Percentiles rank a stretch among this genome's conserved stretches.
These are phyloP conservation scores for Todiramphus chloris DNA, from an alignment of 2,113 vertebrate genomes.

Conservation along the genomic window DNA sequence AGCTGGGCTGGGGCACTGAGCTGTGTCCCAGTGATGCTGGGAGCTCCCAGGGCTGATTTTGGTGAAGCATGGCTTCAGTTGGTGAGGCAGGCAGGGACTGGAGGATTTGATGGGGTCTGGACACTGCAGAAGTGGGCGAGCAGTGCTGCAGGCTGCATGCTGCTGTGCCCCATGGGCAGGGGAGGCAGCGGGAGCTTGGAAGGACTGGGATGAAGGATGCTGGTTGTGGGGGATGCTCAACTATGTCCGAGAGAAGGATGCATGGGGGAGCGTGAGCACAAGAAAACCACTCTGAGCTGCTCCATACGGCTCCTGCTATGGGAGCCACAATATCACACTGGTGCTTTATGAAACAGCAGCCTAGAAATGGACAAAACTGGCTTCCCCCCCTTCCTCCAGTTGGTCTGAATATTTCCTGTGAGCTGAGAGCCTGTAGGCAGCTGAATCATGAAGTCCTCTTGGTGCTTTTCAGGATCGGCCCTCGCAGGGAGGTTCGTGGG, in stretches of 20 bases:
- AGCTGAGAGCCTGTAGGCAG: neutral
- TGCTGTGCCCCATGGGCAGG: neutral
- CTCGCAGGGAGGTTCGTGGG: fast-evolving
- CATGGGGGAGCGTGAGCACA: neutral
- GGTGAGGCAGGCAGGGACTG: neutral
- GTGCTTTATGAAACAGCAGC: neutral
- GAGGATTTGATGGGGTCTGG: neutral
- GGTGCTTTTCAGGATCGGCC: neutral
- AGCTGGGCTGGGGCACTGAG: neutral
- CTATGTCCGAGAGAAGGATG: neutral
- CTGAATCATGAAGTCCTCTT: neutral
- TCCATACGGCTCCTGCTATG: neutral
- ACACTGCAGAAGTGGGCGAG: neutral
- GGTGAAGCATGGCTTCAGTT: fast-evolving
- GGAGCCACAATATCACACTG: neutral
- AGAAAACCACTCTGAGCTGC: neutral
- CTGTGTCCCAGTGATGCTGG: fast-evolving
- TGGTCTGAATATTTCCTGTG: neutral
- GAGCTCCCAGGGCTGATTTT: neutral
- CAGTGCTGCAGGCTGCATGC: neutral
- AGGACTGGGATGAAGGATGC: neutral
- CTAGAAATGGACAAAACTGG: neutral
- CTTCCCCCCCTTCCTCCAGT: neutral
- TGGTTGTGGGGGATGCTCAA: neutral
- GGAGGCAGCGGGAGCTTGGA: neutral